These are phyloP conservation scores for Brienomyrus longianalis DNA, from an alignment of 2,113 vertebrate genomes.

Conservation along the genomic window DNA sequence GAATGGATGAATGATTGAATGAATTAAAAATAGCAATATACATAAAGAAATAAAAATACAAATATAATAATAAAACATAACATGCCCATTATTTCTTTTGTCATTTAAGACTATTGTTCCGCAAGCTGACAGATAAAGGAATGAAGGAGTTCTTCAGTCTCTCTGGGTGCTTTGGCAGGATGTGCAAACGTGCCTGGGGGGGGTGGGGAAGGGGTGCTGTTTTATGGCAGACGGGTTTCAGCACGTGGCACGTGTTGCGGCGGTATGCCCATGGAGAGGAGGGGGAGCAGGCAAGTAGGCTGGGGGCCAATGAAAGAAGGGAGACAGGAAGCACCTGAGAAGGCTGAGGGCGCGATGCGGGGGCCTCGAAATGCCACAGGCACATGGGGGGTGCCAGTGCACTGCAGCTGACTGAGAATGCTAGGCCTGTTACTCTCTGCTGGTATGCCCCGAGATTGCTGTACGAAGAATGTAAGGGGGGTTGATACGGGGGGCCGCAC, in stretches of 20 bases:
- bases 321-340: constrained; percentile 33
- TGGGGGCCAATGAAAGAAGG: constrained; percentile 1
- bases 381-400: not conserved
- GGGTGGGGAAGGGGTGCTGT: not conserved
- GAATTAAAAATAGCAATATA: no score
- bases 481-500: not conserved
- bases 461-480: not conserved
- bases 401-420: not conserved
- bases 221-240: not conserved
- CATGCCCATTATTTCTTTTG: no score
- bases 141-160: not conserved
- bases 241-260: not conserved
- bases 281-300: not conserved
- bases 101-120: no score
- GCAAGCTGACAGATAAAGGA: no score
- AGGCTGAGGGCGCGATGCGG: not conserved
- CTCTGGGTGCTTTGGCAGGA: not conserved
- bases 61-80: no score
- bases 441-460: not conserved
- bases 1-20: no score
- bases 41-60: no score
- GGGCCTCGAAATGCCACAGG: constrained; percentile 23
- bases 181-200: not conserved
- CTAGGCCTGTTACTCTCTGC: not conserved
- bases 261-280: not conserved